Conservation (phyloP, 2,888 invertebrate species). For the Merodon equestris region DNA sequence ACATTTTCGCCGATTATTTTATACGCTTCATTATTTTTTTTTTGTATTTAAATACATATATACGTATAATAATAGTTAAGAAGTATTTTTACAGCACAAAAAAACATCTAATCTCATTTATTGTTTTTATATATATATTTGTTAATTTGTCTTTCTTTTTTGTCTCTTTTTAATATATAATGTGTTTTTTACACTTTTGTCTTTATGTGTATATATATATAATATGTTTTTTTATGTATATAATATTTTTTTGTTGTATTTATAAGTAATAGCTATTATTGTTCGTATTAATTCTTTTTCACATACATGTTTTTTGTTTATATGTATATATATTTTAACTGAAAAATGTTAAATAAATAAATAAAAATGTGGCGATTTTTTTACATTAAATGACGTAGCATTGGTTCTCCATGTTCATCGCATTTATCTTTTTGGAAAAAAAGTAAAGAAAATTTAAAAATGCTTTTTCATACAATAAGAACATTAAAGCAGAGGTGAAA, state of each 20-base stretch:
- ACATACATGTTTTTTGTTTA: conserved; percentile 45
- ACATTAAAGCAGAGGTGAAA: no score
- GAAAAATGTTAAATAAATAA: conserved; percentile 11
- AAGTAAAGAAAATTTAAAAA: no score
- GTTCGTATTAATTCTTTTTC: conserved; percentile 77
- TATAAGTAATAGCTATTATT: conserved; percentile 79
- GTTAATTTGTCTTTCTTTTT: conserved; percentile 42
- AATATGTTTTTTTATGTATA: conserved; percentile 70
- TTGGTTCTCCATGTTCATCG: not conserved
- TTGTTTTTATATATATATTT: conserved; percentile 56
- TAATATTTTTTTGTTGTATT: conserved; percentile 71
- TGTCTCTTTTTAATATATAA: conserved; percentile 69
- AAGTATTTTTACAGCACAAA: conserved; percentile 78
- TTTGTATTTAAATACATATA: no score
- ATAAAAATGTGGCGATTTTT: conserved; percentile 29
- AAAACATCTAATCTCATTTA: conserved; percentile 75
- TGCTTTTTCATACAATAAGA: no score
- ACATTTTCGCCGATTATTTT: conserved; percentile 16
- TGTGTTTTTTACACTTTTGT: conserved; percentile 63
- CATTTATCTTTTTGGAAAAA: no score
- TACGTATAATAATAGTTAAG: conserved; percentile 65
- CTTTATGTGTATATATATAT: conserved; percentile 65
- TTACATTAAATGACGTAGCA: conserved; percentile 12
- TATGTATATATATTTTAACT: conserved; percentile 44
- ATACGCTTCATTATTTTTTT: conserved; percentile 66